These are phyloP conservation scores for Drymonia ruficornis DNA, from an alignment of 2,888 invertebrate genomes.

Conservation along the genomic window DNA sequence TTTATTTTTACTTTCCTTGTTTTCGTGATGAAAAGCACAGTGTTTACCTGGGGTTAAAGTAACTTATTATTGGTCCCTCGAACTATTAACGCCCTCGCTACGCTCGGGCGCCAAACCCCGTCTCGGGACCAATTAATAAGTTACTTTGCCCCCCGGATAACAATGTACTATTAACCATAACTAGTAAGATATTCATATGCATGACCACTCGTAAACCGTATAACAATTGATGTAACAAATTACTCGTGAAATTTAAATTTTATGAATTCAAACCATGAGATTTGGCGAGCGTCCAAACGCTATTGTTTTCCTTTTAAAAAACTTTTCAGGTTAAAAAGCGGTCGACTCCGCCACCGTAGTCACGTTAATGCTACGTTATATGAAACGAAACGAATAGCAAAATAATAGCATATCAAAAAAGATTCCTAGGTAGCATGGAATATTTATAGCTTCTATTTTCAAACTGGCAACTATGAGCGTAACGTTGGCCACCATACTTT, in stretches of 20 bases:
- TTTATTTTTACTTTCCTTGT: too few species aligned
- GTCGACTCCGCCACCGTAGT: slow-evolving; percentile 7
- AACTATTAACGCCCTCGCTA: too few species aligned
- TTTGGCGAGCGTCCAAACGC: slow-evolving; percentile 40
- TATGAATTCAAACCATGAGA: slow-evolving; percentile 34
- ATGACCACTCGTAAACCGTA: slow-evolving; percentile 23
- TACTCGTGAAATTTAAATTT: slow-evolving; percentile 45
- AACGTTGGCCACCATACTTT: neutral
- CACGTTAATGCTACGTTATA: slow-evolving; percentile 21
- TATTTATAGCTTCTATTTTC: slow-evolving; percentile 17
- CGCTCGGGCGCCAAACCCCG: too few species aligned
- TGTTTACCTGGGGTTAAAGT: too few species aligned
- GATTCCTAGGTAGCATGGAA: slow-evolving; percentile 33
- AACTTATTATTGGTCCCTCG: too few species aligned
- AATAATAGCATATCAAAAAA: slow-evolving; percentile 50
- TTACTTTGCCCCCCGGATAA: too few species aligned
- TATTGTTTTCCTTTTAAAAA: slow-evolving; percentile 46
- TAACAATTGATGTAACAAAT: slow-evolving; percentile 38
- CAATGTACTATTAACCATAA: too few species aligned
- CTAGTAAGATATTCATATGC: slow-evolving; percentile 39
- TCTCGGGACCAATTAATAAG: too few species aligned
- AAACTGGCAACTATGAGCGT: slow-evolving; percentile 13
- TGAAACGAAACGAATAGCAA: slow-evolving; percentile 31
- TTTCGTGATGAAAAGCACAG: too few species aligned
- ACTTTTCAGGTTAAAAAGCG: slow-evolving; percentile 28